Evolutionary conservation across 2,797 vertebrate genomes (phyloP), one percentile per base, ranked within the genome.

Genomic region (Pteronotus mesoamericanus): DNA sequence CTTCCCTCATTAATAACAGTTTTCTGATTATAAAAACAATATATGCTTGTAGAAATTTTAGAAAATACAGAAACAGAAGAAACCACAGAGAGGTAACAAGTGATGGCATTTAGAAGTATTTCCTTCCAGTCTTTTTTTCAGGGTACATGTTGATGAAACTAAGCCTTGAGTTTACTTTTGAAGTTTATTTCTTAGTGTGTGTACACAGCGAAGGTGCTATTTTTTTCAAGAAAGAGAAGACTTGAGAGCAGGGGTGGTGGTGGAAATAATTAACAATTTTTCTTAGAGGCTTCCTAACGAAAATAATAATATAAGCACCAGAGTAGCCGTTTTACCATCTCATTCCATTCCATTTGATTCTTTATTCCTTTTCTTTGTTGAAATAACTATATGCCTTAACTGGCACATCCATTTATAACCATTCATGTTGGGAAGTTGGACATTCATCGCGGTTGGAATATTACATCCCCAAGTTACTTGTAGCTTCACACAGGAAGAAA

Each of bases 51-150:
- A 78, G 51, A 74, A 71, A 92, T 22, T 85, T 95, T 84, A 88
- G 78, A 86, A 82, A 95, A 77, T 59, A 51, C 2, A 68, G 48
- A 89, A 77, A 80, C 57, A 92, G 39, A 79, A 95, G 24, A 95
- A 82, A 55, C 19, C 19, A 37, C 39, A n/a, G 55, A 78, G 48
- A 82, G 55, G 48, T 66, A 92, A 90, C 48, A 21, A 85, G 14
- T 19, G 59, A 77, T 91, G 21, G 7, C 82, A 64, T 92, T 94
- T 96, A 90, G 64, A 46, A 87, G 80, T 90, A 83, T 82, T 97
- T 95, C 80, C 96, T 96, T 97, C 88, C 34, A 94, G 85, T 94
- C 86, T 91, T 96, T 93, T 85, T 94, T 80, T 74, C 80, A 92
- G 34, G 82, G 37, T n/a, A 86, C 32, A 32, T 80, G 46, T 9